Base-by-base conservation (phyloP, 2,888 invertebrate species). In the Oegoconia quadripuncta region DNA sequence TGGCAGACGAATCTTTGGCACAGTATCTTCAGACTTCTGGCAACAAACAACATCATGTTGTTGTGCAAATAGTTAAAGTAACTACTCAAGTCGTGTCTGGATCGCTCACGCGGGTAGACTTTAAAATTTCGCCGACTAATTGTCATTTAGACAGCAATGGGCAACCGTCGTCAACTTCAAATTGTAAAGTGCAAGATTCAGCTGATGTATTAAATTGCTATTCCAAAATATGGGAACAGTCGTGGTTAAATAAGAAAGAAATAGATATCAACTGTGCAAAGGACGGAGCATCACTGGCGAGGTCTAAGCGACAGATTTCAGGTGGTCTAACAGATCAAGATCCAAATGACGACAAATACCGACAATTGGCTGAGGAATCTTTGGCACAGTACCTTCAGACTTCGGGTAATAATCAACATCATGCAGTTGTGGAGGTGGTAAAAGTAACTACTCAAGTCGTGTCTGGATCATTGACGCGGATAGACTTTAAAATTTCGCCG, bases 31-130 rank as follows among this genome's bases (percentile, higher is more conserved):
- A 41, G 23, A 23, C 16, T 3, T 29, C 39, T 12, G 50, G 54
- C 1, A 28, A 14, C 4, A 37, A 37, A 0, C 31, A 46, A n/a
- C 9, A 34, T 3, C 50, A 53, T 33, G 42, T 38, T 20, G 39
- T 81, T 2, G 50, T 67, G 0, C 50, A 71, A 37, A 54, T 89
- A 6, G 47, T 66, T 2, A 64, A 70, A 7, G 86, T 78, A 0
- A 62, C 69, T 0, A 42, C 37, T 4, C 88, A 89, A 61, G 63
- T 87, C 1, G 90, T 90, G 1, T 49, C 84, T 6, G 90, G 90
- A 6, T 33, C 44, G 1, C 40, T 74, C 14, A 88, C 87, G 9
- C 87, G 72, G 55, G 82, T 92, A 17, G 36, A 54, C 29, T 61
- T 59, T 22, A 41, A 42, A n/a, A 48, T 50, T 3, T 30, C 29